Conservation (phyloP, 2,113 vertebrate genomes). For the Beaufortia kweichowensis region DNA sequence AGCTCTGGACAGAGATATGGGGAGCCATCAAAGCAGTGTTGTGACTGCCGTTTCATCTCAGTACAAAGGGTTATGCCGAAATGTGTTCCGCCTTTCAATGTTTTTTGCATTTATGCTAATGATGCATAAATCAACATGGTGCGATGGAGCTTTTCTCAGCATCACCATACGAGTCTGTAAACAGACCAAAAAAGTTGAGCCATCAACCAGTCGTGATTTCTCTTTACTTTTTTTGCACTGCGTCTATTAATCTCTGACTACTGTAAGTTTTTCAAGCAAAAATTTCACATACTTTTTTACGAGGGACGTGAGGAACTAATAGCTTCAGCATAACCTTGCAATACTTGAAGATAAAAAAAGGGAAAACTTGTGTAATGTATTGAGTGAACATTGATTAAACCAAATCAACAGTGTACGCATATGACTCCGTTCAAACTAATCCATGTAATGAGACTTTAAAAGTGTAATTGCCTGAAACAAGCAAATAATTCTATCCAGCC, state of each 20-base stretch:
- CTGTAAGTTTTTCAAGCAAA: not conserved
- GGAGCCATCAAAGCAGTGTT: conserved; percentile 57
- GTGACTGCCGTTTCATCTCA: conserved; percentile 59
- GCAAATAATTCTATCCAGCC: conserved; percentile 32
- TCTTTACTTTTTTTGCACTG: conserved; percentile 1
- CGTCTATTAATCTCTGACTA: not conserved
- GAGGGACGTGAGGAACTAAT: not conserved
- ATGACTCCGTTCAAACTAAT: conserved; percentile 22
- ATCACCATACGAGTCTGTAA: conserved; percentile 45
- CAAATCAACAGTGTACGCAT: not conserved
- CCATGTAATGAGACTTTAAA: conserved; percentile 12
- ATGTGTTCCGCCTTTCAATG: conserved; percentile 52
- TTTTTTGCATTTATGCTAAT: conserved; percentile 61
- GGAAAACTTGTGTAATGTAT: not conserved
- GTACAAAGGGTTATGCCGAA: conserved; percentile 56
- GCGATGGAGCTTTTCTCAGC: conserved; percentile 31
- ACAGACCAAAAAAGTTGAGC: conserved; percentile 38
- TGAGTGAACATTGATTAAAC: conserved; percentile 5
- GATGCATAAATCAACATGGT: conserved; percentile 56
- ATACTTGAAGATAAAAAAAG: not conserved
- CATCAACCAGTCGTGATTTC: conserved; percentile 2
- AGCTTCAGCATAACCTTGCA: not conserved
- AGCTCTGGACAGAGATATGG: conserved; percentile 58
- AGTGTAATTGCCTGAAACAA: conserved; percentile 23
- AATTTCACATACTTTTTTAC: not conserved